Conservation (phyloP, 2,113 vertebrate genomes). For the Peromyscus leucopus region DNA sequence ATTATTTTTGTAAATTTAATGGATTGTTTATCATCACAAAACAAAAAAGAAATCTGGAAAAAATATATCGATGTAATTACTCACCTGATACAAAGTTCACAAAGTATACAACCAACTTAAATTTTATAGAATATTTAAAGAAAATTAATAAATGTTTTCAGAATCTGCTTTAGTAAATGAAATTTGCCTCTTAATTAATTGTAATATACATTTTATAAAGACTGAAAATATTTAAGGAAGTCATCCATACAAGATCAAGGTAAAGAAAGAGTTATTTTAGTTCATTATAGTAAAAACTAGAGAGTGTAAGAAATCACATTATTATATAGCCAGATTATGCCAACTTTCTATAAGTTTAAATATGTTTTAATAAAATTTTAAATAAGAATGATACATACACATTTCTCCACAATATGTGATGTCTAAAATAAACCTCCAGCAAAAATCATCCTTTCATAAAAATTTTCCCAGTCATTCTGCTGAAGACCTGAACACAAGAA, state of each 20-base stretch:
- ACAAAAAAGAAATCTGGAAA: background rate
- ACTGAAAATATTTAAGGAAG: background rate
- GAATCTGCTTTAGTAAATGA: background rate
- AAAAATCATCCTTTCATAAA: background rate
- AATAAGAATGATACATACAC: too few species aligned
- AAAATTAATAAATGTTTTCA: background rate
- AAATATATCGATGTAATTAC: background rate
- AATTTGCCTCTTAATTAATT: background rate
- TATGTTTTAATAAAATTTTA: too few species aligned
- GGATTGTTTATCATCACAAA: background rate
- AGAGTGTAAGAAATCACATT: background rate
- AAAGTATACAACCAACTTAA: background rate
- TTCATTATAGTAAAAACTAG: background rate
- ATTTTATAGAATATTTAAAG: background rate
- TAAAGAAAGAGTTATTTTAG: background rate
- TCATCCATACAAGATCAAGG: background rate
- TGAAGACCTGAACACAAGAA: too few species aligned
- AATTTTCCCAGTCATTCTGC: background rate
- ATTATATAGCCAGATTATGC: background rate
- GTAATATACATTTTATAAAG: background rate
- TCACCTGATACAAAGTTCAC: background rate
- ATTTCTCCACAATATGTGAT: too few species aligned
- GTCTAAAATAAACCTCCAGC: too few species aligned
- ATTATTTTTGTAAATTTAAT: background rate
- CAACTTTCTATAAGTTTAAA: too few species aligned